Evolutionary conservation across 2,797 vertebrate species (phyloP).

Genomic region (Betta splendens): DNA sequence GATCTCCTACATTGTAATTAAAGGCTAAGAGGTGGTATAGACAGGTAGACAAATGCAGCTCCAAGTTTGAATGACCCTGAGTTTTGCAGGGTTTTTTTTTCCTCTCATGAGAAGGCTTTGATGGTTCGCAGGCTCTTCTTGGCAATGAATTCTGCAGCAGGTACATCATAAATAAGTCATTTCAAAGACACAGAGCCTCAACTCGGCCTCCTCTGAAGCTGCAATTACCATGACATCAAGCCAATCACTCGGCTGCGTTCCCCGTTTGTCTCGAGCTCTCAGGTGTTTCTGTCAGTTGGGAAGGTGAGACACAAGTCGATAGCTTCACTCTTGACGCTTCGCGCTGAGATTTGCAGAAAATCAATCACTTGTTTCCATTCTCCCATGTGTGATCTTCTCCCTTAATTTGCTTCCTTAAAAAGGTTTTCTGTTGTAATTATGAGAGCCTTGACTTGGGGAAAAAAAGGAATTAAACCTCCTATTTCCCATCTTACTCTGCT

Average conservation of each 20-base stretch:
- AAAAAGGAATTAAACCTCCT: neutral
- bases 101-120: slow-evolving; percentile 9
- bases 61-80: slow-evolving; percentile 25
- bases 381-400: neutral
- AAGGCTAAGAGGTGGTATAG: neutral
- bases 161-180: slow-evolving; percentile 39
- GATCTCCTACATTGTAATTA: slow-evolving; percentile 30
- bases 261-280: slow-evolving; percentile 32
- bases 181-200: slow-evolving; percentile 6
- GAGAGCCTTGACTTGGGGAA: slow-evolving; percentile 6
- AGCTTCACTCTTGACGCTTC: slow-evolving; percentile 14
- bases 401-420: slow-evolving; percentile 10
- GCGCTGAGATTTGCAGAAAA: slow-evolving; percentile 21
- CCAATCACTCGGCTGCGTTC: slow-evolving; percentile 6
- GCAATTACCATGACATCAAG: slow-evolving; percentile 40
- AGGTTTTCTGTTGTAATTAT: slow-evolving; percentile 14
- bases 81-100: neutral
- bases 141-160: slow-evolving; percentile 7
- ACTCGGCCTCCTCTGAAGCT: slow-evolving; percentile 7
- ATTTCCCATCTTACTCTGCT: neutral
- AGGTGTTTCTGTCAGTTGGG: slow-evolving; percentile 31
- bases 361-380: slow-evolving; percentile 21
- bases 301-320: slow-evolving; percentile 32
- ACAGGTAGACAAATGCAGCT: neutral
- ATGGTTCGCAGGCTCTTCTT: slow-evolving; percentile 19